phyloP scores from a whole-genome alignment of 1,140 invertebrate species.

The Bilobella aurantiaca region DNA sequence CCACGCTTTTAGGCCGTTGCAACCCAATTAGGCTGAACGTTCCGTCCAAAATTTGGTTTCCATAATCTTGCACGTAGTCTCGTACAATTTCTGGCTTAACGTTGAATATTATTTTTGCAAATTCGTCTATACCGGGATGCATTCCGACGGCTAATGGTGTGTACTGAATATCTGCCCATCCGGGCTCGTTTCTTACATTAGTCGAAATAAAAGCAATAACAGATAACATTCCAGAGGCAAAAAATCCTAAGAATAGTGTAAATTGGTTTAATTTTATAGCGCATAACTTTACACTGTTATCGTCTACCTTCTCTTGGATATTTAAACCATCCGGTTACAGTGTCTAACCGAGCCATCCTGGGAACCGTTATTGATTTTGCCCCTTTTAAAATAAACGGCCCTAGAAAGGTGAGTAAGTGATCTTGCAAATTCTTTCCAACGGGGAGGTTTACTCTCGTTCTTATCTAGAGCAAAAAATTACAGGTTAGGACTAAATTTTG shows the following conservation, averaged over 20 bases:
- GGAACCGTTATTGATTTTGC: neutral
- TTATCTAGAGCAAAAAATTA: neutral
- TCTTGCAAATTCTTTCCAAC: too few relatives aligned
- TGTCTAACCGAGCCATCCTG: neutral
- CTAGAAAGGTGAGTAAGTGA: neutral
- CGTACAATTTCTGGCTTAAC: neutral
- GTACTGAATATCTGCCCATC: constrained; percentile 9
- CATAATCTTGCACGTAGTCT: neutral
- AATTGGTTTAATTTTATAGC: too few relatives aligned
- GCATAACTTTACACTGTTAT: neutral
- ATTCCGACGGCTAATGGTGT: neutral
- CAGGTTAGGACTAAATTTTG: neutral
- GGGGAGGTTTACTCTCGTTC: neutral
- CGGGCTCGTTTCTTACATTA: neutral
- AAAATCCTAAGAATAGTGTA: neutral
- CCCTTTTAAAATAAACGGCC: neutral
- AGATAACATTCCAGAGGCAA: neutral
- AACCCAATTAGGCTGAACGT: neutral
- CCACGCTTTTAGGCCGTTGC: neutral
- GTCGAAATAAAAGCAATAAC: neutral
- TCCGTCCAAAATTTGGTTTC: too few relatives aligned
- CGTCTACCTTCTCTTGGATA: neutral
- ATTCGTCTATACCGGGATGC: neutral
- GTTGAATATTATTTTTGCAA: neutral
- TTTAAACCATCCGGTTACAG: neutral